A percentile compares a stretch with the other conserved stretches of the same genome.
Evolutionary conservation across 2,888 invertebrate species (phyloP).

Genomic region (Morpho helenor): DNA sequence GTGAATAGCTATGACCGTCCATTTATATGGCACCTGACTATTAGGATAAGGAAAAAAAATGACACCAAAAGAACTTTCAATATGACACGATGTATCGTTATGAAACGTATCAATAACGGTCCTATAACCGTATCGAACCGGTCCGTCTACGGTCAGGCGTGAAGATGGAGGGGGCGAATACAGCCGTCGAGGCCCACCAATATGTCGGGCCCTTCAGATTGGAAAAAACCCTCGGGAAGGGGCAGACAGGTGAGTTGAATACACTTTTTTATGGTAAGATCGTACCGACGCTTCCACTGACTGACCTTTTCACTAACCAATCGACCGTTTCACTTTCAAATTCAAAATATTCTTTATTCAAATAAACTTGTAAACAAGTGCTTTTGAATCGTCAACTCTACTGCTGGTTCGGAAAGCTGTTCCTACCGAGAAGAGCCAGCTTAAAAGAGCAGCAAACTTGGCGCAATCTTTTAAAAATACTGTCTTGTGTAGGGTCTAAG

Average conservation of each 20-base stretch:
- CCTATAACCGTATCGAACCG: conserved; percentile 32
- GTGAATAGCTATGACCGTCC: conserved; percentile 32
- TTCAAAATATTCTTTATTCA: too few relatives aligned
- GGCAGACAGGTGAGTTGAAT: conserved; percentile 93
- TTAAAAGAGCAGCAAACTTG: too few relatives aligned
- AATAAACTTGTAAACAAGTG: too few relatives aligned
- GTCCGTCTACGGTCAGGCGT: conserved; percentile 38
- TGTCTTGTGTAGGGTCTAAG: too few relatives aligned
- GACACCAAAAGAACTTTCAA: conserved; percentile 8
- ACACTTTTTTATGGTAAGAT: too few relatives aligned
- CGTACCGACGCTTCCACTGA: too few relatives aligned
- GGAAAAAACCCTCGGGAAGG: conserved; percentile 99
- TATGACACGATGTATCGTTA: conserved; percentile 22
- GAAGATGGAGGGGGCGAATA: conserved; percentile 61
- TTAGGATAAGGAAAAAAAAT: conserved; percentile 13
- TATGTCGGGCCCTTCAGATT: conserved; percentile 99
- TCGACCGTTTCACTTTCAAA: too few relatives aligned
- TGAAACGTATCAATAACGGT: conserved; percentile 16
- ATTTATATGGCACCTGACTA: conserved; percentile 24
- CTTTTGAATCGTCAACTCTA: too few relatives aligned
- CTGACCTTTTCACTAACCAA: too few relatives aligned
- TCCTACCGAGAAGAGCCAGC: too few relatives aligned
- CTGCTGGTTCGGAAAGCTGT: too few relatives aligned
- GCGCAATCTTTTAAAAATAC: too few relatives aligned
- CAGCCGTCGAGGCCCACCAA: conserved; percentile 83